These are phyloP conservation scores for Muscina levida DNA, from an alignment of 2,888 invertebrate genomes.

Conservation along the genomic window DNA sequence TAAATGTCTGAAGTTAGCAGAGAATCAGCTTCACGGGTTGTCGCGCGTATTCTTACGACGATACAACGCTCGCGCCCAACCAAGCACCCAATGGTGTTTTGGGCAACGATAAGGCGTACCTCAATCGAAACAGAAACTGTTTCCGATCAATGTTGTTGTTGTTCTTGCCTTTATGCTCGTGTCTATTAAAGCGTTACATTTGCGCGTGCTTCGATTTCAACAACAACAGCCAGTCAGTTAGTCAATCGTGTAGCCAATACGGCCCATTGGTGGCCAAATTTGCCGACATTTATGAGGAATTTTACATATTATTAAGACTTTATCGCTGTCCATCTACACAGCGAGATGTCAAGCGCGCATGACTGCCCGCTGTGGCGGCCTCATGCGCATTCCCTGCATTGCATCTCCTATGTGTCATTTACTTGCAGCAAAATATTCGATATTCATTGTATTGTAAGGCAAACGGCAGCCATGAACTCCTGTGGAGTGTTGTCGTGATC, in stretches of 20 bases:
- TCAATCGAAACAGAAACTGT: slow-evolving; percentile 48
- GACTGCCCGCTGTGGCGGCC: slow-evolving; percentile 66
- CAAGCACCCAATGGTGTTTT: slow-evolving; percentile 58
- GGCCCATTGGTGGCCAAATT: slow-evolving; percentile 31
- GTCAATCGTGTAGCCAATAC: slow-evolving; percentile 34
- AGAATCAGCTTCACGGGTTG: background rate
- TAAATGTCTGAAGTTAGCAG: slow-evolving; percentile 68
- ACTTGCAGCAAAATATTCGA: background rate
- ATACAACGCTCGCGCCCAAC: slow-evolving; percentile 34
- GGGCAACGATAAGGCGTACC: slow-evolving; percentile 49
- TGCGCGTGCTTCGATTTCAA: slow-evolving; percentile 64
- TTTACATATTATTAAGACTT: slow-evolving; percentile 19
- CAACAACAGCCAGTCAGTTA: slow-evolving; percentile 29
- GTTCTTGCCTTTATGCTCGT: too few relatives aligned
- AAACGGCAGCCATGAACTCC: slow-evolving; percentile 61
- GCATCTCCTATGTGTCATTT: slow-evolving; percentile 57
- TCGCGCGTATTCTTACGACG: background rate
- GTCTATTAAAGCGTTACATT: slow-evolving; percentile 57
- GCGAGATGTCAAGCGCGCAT: slow-evolving; percentile 52
- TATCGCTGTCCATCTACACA: slow-evolving; percentile 42
- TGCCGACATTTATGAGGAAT: slow-evolving; percentile 40
- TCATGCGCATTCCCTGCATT: slow-evolving; percentile 43
- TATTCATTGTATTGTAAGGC: slow-evolving; percentile 39
- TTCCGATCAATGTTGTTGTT: slow-evolving; percentile 23
- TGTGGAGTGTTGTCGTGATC: slow-evolving; percentile 52